phyloP scores from a whole-genome alignment of 2,888 invertebrate genomes.

The Ceramica pisi region DNA sequence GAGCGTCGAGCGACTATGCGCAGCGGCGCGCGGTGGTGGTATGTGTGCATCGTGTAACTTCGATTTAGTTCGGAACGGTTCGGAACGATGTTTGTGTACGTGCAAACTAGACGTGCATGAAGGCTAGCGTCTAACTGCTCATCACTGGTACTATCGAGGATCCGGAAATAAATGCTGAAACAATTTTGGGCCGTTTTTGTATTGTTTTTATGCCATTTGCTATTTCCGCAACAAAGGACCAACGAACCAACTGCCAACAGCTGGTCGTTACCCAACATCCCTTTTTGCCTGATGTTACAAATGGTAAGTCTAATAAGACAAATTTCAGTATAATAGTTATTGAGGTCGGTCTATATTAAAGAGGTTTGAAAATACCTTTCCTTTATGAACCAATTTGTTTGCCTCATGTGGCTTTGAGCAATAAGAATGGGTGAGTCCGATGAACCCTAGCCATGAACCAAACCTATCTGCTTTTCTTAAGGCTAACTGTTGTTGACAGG shows the following conservation, averaged over 20 bases:
- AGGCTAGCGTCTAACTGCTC: too few species aligned
- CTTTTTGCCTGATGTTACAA: slow-evolving; percentile 43
- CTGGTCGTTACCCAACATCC: slow-evolving; percentile 42
- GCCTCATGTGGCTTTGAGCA: background rate
- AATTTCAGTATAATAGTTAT: slow-evolving; percentile 34
- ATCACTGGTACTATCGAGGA: too few species aligned
- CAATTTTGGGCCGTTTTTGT: slow-evolving; percentile 43
- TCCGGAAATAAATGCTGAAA: slow-evolving; percentile 45
- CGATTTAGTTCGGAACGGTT: too few species aligned
- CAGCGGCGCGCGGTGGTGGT: too few species aligned
- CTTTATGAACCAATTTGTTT: background rate
- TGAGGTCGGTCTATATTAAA: slow-evolving; percentile 12
- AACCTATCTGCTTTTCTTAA: background rate
- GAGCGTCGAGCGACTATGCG: too few species aligned
- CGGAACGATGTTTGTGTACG: too few species aligned
- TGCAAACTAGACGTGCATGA: too few species aligned
- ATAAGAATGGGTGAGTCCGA: slow-evolving; percentile 12
- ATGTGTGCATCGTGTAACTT: too few species aligned
- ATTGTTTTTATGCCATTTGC: slow-evolving; percentile 41
- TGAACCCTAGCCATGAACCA: slow-evolving; percentile 6
- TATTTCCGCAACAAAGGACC: slow-evolving; percentile 37
- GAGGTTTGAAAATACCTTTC: slow-evolving; percentile 18
- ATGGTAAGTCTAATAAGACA: slow-evolving; percentile 43
- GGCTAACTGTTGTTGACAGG: background rate
- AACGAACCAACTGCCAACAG: slow-evolving; percentile 38